These are phyloP conservation scores for Aethes cnicana DNA, from an alignment of 2,888 invertebrate genomes.

Conservation along the genomic window DNA sequence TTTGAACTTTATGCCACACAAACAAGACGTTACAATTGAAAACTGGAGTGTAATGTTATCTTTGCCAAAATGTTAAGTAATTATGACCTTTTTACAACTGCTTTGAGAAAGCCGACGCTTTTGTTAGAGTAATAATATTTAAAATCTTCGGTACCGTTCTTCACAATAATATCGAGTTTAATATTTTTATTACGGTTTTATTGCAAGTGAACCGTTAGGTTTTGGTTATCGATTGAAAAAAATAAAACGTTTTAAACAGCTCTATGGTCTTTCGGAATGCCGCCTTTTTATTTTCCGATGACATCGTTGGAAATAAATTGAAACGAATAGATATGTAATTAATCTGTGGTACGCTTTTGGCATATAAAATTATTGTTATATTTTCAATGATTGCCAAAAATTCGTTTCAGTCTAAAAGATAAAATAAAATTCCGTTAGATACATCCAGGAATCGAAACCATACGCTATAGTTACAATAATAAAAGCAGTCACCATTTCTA, in stretches of 20 bases:
- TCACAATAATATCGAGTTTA: constrained; percentile 34
- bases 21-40: constrained; percentile 15
- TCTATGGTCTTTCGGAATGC: constrained; percentile 11
- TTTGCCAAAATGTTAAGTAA: constrained; percentile 43
- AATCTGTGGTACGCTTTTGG: no score
- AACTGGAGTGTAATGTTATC: constrained; percentile 12
- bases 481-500: constrained; percentile 30
- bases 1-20: constrained; percentile 29
- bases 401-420: background rate
- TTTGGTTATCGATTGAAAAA: constrained; percentile 23
- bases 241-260: constrained; percentile 13
- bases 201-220: constrained; percentile 50
- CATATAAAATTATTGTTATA: no score
- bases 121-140: constrained; percentile 51
- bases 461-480: constrained; percentile 12
- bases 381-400: no score
- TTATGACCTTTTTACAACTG: constrained; percentile 60
- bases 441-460: background rate
- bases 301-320: background rate
- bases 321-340: no score
- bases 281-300: constrained; percentile 8
- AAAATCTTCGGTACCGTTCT: constrained; percentile 47
- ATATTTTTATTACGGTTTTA: constrained; percentile 54
- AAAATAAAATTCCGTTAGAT: background rate
- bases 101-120: constrained; percentile 57